These are phyloP conservation scores for Apis cerana DNA, from an alignment of 1,140 invertebrate species.

Conservation along the genomic window DNA sequence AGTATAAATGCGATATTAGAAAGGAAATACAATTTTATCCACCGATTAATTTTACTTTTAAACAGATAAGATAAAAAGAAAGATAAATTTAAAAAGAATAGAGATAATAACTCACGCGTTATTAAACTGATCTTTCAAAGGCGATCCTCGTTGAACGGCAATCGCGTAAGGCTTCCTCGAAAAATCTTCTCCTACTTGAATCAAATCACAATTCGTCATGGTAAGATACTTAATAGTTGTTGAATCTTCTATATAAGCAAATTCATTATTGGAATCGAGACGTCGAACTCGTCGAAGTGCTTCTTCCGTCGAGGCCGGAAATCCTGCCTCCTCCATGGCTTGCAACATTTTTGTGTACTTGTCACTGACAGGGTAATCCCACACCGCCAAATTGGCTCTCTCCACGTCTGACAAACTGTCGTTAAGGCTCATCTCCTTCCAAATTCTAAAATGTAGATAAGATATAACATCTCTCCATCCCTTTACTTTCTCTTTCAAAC, in stretches of 20 bases:
- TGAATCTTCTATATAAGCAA: slow-evolving; percentile 97
- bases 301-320: slow-evolving; percentile 89
- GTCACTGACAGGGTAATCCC: slow-evolving; percentile 99
- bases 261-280: slow-evolving; percentile 88
- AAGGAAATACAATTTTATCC: neutral
- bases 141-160: slow-evolving; percentile 97
- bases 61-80: too few species aligned
- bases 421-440: slow-evolving; percentile 98
- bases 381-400: slow-evolving; percentile 96
- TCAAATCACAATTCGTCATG: slow-evolving; percentile 94
- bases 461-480: neutral
- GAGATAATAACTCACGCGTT: slow-evolving; percentile 87
- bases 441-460: slow-evolving; percentile 86
- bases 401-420: slow-evolving; percentile 94
- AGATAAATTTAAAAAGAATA: too few species aligned
- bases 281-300: slow-evolving; percentile 90
- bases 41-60: neutral
- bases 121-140: slow-evolving; percentile 94
- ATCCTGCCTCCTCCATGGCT: slow-evolving; percentile 94
- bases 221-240: slow-evolving; percentile 94
- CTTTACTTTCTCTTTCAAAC: neutral
- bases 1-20: neutral
- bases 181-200: slow-evolving; percentile 96
- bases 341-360: slow-evolving; percentile 99
- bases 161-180: slow-evolving; percentile 98